phyloP scores from a whole-genome alignment of 2,113 vertebrate species.

The Chloropsis cyanopogon region DNA sequence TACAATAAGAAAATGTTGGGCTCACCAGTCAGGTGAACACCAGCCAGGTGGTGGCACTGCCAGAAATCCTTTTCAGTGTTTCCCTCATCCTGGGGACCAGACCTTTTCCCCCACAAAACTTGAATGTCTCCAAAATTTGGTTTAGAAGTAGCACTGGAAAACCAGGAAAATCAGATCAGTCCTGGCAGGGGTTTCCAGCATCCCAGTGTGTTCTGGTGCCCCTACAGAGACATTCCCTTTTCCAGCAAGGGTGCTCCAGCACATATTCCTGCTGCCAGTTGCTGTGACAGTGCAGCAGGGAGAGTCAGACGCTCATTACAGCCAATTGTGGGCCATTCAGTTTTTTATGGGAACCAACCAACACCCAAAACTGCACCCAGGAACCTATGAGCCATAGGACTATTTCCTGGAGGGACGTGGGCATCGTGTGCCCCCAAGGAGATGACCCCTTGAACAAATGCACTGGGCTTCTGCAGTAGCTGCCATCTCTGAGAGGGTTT shows the following conservation, averaged over 20 bases:
- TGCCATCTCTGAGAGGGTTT: not conserved
- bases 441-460: not conserved
- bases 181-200: not conserved
- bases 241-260: not conserved
- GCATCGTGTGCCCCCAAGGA: not conserved
- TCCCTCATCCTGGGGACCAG: not conserved
- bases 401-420: not conserved
- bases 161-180: not conserved
- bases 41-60: not conserved
- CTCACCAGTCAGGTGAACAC: not conserved
- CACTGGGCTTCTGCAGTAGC: not conserved
- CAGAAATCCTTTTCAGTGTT: not conserved
- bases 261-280: not conserved
- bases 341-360: not conserved
- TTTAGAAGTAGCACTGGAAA: not conserved
- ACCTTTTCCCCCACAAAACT: not conserved
- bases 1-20: not conserved
- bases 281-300: not conserved
- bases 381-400: not conserved
- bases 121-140: not conserved
- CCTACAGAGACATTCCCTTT: not conserved
- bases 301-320: not conserved
- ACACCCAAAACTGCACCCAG: not conserved
- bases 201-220: accelerated
- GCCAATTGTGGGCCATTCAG: not conserved